Base-by-base conservation (phyloP, 1,140 invertebrate species). In the Latrodectus geometricus region DNA sequence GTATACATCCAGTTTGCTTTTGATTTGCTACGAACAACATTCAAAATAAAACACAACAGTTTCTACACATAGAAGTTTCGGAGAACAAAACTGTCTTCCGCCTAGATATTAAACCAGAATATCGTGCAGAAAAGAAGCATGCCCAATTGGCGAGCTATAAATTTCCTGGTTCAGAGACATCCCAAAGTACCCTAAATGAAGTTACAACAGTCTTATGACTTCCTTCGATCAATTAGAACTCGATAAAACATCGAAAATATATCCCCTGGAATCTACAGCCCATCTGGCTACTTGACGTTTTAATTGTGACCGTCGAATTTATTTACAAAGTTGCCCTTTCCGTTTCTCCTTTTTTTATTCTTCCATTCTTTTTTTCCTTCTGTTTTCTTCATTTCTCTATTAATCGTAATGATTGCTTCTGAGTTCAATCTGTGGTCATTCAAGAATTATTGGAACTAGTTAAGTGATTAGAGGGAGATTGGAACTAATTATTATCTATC, bases 191-290 rank as follows among this genome's bases (percentile, higher is more conserved):
- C 74, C 56, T 15, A 77, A 86, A 86, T 86, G 73, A 86, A 86
- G 83, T 86, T 86, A 78, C 83, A 86, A 86, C 83, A 84, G 74
- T 77, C 83, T 86, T 86, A 86, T 78, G 52, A 86, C 75, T 86
- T 86, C 83, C 83, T 75, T 70, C 75, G 83, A 77, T 86, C 83
- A 86, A 86, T 86, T 86, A 86, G 74, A 77, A 70, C 83, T 66
- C 73, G 49, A 86, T 86, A 86, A 86, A 86, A 86, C 83, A 86
- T 86, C 74, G 56, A 35, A 77, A 70, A 86, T 86, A 70, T 77
- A 86, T 86, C 83, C 83, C 49, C 21, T 69, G n/a, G 48, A 66
- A 76, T 75, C 20, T 50, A 35, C 81, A 76, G 48, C 81, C 56
- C 80, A 82, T 82, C 81, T 84, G 81, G 56, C n/a, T 61, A n/a